Percentiles rank a stretch among this genome's conserved stretches.
phyloP scores from a whole-genome alignment of 2,888 invertebrate species.

The Torymus texanus region DNA sequence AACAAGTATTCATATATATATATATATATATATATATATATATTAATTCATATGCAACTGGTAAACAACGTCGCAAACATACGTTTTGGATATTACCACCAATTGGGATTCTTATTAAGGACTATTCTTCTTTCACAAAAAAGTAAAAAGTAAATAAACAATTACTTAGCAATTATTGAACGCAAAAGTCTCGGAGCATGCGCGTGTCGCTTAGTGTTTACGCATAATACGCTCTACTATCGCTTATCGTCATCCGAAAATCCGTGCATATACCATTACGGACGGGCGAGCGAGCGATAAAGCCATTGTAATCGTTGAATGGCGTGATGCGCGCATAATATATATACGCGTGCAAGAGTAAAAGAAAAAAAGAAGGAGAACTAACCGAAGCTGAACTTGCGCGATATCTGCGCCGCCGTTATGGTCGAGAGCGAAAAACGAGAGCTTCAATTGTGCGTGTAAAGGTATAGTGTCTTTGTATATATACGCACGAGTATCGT shows the following conservation, averaged over 20 bases:
- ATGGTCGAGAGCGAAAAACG: slow-evolving; percentile 22
- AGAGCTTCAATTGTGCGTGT: not conserved
- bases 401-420: slow-evolving; percentile 31
- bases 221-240: not conserved
- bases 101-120: not conserved
- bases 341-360: not conserved
- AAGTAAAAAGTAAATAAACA: too few relatives aligned
- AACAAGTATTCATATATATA: too few relatives aligned
- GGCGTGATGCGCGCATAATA: slow-evolving; percentile 32
- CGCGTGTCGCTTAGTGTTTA: slow-evolving; percentile 9
- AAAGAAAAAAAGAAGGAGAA: slow-evolving; percentile 5
- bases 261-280: slow-evolving; percentile 1
- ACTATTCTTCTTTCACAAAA: too few relatives aligned
- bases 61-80: too few relatives aligned
- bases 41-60: too few relatives aligned
- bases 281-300: slow-evolving; percentile 2
- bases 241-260: slow-evolving; percentile 12
- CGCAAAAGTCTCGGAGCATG: too few relatives aligned
- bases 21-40: too few relatives aligned
- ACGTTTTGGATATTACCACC: not conserved
- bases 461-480: too few relatives aligned
- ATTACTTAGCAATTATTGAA: not conserved
- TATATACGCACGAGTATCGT: too few relatives aligned
- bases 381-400: slow-evolving; percentile 25
- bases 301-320: slow-evolving; percentile 37